Evolutionary conservation across 23 tunicate genomes (phyloP), one percentile per base, ranked within the genome.

Genomic region (Styela plicata): DNA sequence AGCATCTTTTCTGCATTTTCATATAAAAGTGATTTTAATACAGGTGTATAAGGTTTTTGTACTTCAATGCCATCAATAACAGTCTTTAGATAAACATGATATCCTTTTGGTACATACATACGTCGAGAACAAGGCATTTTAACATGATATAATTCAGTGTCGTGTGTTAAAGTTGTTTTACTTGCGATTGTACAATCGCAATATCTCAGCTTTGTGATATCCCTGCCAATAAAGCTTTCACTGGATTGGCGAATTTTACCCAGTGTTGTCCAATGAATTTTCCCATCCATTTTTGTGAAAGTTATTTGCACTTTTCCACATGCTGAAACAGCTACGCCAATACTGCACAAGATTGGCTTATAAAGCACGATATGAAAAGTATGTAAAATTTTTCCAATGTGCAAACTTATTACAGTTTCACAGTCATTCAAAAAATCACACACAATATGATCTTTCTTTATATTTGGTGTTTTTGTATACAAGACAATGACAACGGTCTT

Each of bases 21-120:
- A n/a, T 31, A 53, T 3, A 63, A 13, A 13, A 92, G 1, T 29
- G 26, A 24, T 3, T 82, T 74, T 2, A 80, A 2, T 22, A 84
- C 86, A 2, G 79, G 83, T 24, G 97, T 92, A 83, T 92, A 92
- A 25, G 97, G 97, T 34, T 88, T 63, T 18, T 64, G 20, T 0
- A 92, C 80, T 3, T 63, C 36, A 22, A 92, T 82, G 34, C 69
- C 89, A 44, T 84, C 91, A 61, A 92, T 74, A 1, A 34, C 78
- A 62, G 85, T 88, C 68, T 92, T 78, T 5, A 92, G 74, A 34
- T 80, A 87, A 0, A 92, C 92, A 74, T 92, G 97, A 74, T 33
- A 63, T 24, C 97, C 97, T 18, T 75, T 69, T 2, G 97, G 91
- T 3, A 84, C 84, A 5, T 34, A 19, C 86, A 92, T 83, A 31